These are phyloP conservation scores for Gila robusta DNA, from an alignment of 2,797 vertebrate species.

Conservation along the genomic window DNA sequence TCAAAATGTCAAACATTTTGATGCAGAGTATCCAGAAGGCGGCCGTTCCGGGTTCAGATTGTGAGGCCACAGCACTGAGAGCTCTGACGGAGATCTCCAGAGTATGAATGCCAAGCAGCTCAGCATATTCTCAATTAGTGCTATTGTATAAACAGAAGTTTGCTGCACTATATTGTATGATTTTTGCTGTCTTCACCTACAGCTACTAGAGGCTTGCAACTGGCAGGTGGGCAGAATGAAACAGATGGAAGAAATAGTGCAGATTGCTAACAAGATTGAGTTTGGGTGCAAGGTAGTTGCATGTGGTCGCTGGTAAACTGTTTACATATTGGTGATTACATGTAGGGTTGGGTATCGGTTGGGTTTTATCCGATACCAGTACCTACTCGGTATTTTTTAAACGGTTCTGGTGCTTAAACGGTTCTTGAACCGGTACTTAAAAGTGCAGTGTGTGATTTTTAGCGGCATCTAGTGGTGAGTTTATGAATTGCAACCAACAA, in stretches of 20 bases:
- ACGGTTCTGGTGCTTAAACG: no score
- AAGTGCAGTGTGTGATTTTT: no score
- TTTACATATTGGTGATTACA: not conserved
- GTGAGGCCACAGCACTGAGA: conserved; percentile 42
- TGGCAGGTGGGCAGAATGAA: conserved; percentile 60
- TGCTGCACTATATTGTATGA: not conserved
- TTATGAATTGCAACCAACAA: no score
- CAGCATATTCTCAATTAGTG: not conserved
- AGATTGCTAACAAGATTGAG: conserved; percentile 60
- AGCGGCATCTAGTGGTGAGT: no score
- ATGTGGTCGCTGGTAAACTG: not conserved
- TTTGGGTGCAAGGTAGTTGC: conserved; percentile 59
- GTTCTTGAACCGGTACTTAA: no score
- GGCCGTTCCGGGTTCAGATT: conserved; percentile 27
- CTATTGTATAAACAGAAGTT: not conserved
- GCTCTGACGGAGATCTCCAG: conserved; percentile 55
- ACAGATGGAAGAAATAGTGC: conserved; percentile 60
- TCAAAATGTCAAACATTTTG: conserved; percentile 9
- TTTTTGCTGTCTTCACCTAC: conserved; percentile 5
- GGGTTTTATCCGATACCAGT: no score
- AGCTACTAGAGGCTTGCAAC: conserved; percentile 61
- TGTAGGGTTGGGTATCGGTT: no score
- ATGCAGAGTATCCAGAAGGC: conserved; percentile 56
- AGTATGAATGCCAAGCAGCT: conserved; percentile 39
- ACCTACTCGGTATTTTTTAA: no score